A percentile compares a stretch with the other conserved stretches of the same genome.
These are phyloP conservation scores for Lophotriccus pileatus DNA, from an alignment of 2,797 vertebrate genomes.

Conservation along the genomic window DNA sequence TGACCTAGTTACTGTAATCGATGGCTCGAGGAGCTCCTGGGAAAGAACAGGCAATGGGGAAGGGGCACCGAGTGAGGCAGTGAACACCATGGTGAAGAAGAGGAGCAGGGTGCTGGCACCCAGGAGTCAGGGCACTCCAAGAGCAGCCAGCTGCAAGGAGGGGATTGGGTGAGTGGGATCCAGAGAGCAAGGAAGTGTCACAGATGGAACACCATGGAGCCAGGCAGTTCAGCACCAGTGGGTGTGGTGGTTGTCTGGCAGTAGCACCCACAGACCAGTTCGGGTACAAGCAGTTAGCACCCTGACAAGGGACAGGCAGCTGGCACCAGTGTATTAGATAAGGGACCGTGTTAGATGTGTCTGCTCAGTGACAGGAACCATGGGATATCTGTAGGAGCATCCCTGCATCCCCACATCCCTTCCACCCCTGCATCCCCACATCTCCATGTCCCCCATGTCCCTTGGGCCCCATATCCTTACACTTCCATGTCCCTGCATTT, in stretches of 20 bases:
- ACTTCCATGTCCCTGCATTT: background rate
- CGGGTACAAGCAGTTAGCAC: background rate
- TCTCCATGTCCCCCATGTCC: background rate
- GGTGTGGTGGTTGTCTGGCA: background rate
- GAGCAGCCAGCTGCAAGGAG: background rate
- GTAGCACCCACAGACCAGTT: background rate
- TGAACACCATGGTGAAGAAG: rapidly evolving
- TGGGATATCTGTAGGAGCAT: background rate
- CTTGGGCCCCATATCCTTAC: background rate
- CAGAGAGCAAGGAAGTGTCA: background rate
- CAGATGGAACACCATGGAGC: background rate
- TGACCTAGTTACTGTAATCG: background rate
- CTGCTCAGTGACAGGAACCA: rapidly evolving
- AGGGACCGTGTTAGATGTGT: background rate
- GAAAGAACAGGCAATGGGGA: background rate
- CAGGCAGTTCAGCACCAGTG: background rate
- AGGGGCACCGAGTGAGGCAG: rapidly evolving
- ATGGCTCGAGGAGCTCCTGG: background rate
- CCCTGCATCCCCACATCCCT: background rate
- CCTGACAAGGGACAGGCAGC: background rate
- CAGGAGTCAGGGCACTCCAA: rapidly evolving
- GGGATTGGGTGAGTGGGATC: background rate
- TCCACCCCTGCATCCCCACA: background rate
- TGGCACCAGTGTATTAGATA: background rate
- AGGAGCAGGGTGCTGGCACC: background rate